Base-by-base conservation (phyloP, 1,140 invertebrate species). In the Neomicropteryx cornuta region DNA sequence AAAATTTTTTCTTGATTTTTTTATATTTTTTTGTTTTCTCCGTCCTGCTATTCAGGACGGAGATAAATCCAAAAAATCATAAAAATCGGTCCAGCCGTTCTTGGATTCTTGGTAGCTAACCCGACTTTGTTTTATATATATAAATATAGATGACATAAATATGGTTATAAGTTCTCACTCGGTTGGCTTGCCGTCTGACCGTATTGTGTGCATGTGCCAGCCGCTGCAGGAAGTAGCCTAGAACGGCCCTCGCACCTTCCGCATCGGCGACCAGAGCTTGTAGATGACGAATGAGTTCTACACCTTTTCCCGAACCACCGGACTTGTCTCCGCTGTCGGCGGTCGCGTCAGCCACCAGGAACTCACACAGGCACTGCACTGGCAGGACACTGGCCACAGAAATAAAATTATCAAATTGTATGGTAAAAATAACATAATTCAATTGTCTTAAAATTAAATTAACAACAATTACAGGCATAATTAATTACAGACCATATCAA, bases 291-390 rank as follows among this genome's bases (percentile, higher is more conserved):
- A 94, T 62, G 22, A 97, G 60, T 58, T 92, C 59, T 28, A 56
- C 51, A 31, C 87, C 85, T 53, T 88, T 83, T 5, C 77, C 73
- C 34, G 79, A 70, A 49, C 75, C 75, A 16, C 74, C 72, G 0
- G 59, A 49, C n/a, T n/a, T n/a, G 51, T 85, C 81, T 10, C 77
- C 73, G 35, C 79, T 70, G 49, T 75, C 74, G 19, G 75, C 72
- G 0, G 60, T 59, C 10, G 60, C 63, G 1, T 81, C 82, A 16
- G 87, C 89, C 1, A 95, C 72, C 17, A 97, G 68, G 63, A 96
- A 97, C 62, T 97, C 93, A 68, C 93, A 97, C 4, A 97, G 70
- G 62, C 93, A 96, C 51, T 96, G 92, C 17, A 97, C 90, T 0
- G 93, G 93, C 5, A 97, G 61, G 40, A 91, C 83, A 51, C 83